Evolutionary conservation across 2,797 vertebrate species (phyloP).

Genomic region (Sarcophilus harrisii): DNA sequence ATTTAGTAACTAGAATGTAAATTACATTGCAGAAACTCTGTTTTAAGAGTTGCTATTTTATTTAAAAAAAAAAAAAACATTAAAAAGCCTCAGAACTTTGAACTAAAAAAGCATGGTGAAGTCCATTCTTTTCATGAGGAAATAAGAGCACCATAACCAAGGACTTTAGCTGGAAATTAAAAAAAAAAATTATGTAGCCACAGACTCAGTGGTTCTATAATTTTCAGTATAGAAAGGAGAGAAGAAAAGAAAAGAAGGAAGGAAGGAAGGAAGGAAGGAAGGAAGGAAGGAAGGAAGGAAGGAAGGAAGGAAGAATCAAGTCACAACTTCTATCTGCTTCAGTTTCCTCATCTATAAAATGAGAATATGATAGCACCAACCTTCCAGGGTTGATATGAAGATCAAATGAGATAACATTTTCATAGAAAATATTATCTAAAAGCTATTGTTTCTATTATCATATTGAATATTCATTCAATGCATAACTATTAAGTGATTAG

Average conservation of each 20-base stretch:
- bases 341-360: no score
- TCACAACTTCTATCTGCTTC: no score
- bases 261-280: rapidly evolving
- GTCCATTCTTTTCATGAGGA: neutral
- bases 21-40: neutral
- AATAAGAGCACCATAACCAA: neutral
- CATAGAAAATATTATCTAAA: neutral
- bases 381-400: neutral
- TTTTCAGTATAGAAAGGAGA: neutral
- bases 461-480: no score
- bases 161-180: neutral
- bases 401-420: neutral
- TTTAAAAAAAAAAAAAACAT: neutral
- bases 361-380: neutral
- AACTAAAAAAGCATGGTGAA: neutral
- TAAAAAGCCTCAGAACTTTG: neutral
- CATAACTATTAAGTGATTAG: neutral
- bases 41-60: neutral
- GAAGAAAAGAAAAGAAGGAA: rapidly evolving
- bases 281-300: no score
- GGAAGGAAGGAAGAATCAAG: no score
- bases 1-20: neutral
- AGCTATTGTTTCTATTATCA: neutral
- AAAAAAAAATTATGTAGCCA: neutral
- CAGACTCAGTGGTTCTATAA: neutral